Evolutionary conservation across 2,888 invertebrate species (phyloP), one percentile per base, ranked within the genome.

Genomic region (Zelleria hepariella): DNA sequence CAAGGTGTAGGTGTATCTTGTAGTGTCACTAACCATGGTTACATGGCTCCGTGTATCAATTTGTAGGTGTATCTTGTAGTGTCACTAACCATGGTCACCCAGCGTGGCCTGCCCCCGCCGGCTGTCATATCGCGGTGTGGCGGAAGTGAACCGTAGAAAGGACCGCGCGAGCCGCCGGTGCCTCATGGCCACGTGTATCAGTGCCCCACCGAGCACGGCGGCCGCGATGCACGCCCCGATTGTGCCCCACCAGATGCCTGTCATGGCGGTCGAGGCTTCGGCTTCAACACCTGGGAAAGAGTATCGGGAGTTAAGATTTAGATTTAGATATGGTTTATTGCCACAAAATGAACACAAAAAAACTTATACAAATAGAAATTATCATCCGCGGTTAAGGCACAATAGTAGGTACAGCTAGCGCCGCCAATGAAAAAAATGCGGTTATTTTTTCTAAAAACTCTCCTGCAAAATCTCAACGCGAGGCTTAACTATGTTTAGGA

Each of bases 61-160:
- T 32, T 32, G n/a, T n/a, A n/a, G n/a, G n/a, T n/a, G 10, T 18
- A 24, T 55, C 2, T 27, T 10, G n/a, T 55, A 56, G 20, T n/a
- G n/a, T 4, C 60, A 73, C 73, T 89, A 81, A 91, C 95, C 94
- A 63, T 94, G 89, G 62, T 92, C 93, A 67, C 93, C 93, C 66
- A 97, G 95, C 58, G 95, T 95, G 51, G 97, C 96, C 67, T 96
- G 94, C 56, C 95, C 96, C 57, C 96, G 93, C 65, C 96, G 91
- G 58, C 94, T 94, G 85, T 96, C 95, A 79, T 97, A 97, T 1
- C 85, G 74, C 72, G 84, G 82, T 68, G 83, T 82, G 72, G 78
- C 68, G 78, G 94, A 94, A 32, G 94, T 94, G 80, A 95, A 96
- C 58, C 95, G 91, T 59, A 94, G 91, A 83, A 96, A 96, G 69